Conservation (phyloP, 2,888 invertebrate species). For the Serripes groenlandicus region DNA sequence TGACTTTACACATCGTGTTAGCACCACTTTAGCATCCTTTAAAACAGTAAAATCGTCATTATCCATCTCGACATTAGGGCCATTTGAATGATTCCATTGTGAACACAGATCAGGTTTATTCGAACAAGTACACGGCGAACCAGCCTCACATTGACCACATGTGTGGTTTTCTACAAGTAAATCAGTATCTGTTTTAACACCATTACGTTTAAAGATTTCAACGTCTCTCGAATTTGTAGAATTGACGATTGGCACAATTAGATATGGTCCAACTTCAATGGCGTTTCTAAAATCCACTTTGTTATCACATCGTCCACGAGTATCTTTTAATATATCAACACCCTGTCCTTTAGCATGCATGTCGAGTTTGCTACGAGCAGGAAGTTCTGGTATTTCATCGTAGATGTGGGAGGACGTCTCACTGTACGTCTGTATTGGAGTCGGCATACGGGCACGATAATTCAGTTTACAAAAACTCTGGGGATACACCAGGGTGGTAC, state of each 20-base stretch:
- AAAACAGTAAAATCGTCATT: neutral
- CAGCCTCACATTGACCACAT: conserved; percentile 2
- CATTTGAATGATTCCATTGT: neutral
- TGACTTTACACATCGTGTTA: conserved; percentile 64
- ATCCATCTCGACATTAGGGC: conserved; percentile 6
- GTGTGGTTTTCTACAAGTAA: neutral
- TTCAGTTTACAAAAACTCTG: conserved; percentile 52
- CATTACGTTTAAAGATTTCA: conserved; percentile 62
- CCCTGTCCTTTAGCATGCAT: conserved; percentile 40
- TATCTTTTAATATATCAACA: conserved; percentile 62
- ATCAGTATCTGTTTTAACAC: neutral
- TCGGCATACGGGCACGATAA: conserved; percentile 60
- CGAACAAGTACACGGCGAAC: neutral
- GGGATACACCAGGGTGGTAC: conserved; percentile 57
- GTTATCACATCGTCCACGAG: conserved; percentile 11
- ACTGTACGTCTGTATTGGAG: conserved; percentile 51
- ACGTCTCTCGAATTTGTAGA: conserved; percentile 51
- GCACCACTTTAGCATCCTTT: conserved; percentile 61
- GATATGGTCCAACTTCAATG: conserved; percentile 68
- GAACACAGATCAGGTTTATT: conserved; percentile 6
- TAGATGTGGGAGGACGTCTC: conserved; percentile 65
- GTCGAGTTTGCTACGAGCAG: conserved; percentile 40
- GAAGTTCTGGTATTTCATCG: conserved; percentile 63
- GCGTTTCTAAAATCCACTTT: conserved; percentile 62
- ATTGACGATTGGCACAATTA: conserved; percentile 65